Conservation (phyloP, 2,888 invertebrate species). For the Trisateles emortualis region DNA sequence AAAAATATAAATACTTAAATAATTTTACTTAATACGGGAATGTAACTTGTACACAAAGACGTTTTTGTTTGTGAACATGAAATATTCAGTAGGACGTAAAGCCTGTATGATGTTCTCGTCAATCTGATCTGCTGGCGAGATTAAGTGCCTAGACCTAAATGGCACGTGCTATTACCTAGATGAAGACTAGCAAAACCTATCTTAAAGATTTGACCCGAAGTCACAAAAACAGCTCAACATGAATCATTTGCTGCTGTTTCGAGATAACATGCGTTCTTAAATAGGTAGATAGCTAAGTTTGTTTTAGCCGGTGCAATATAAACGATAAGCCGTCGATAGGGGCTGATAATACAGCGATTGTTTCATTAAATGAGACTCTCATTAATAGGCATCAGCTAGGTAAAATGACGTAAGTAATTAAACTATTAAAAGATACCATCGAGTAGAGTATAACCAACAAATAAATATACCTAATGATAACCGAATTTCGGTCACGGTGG, state of each 20-base stretch:
- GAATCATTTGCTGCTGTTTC: conserved; percentile 8
- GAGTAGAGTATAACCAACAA: too few relatives aligned
- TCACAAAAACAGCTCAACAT: conserved; percentile 24
- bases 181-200: conserved; percentile 20
- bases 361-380: too few relatives aligned
- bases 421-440: too few relatives aligned
- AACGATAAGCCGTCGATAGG: too few relatives aligned
- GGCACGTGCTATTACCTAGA: conserved; percentile 51
- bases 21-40: conserved; percentile 35
- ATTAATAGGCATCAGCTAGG: too few relatives aligned
- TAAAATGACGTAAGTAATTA: too few relatives aligned
- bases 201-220: conserved; percentile 30
- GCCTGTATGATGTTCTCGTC: conserved; percentile 57
- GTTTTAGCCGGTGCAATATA: too few relatives aligned
- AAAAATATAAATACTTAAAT: conserved; percentile 18
- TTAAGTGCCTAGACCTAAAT: conserved; percentile 50
- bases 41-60: conserved; percentile 34
- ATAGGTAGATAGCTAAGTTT: too few relatives aligned
- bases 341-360: too few relatives aligned
- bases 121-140: conserved; percentile 47
- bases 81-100: conserved; percentile 52
- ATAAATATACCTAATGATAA: too few relatives aligned
- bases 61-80: conserved; percentile 48
- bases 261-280: too few relatives aligned
- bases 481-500: too few relatives aligned